Base-by-base conservation (phyloP, 2,113 vertebrate genomes). In the Neolamprologus variostigma region DNA sequence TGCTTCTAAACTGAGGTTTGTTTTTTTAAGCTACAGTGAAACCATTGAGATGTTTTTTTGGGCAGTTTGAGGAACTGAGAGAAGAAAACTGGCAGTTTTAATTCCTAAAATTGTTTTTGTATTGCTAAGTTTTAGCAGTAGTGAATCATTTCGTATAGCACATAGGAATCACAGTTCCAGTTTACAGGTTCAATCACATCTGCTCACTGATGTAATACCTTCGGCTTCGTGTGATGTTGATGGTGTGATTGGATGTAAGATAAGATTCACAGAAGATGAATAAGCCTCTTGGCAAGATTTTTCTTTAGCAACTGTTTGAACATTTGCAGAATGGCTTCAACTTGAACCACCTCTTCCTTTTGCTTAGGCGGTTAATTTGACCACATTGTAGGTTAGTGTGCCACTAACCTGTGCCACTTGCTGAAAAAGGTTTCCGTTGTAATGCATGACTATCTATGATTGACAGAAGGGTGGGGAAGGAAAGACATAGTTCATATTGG, bases 31-130 rank as follows among this genome's bases (percentile, higher is more conserved):
- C 7, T 47, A 8, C 10, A 31, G 42, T 66, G 79, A 90, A 90
- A 91, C 87, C 50, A 91, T 82, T 8, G 31, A 21, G 47, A 76
- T 51, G 3, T 35, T 14, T 23, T 35, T 68, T 51, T 3, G 10
- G 26, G 73, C 3, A 6, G 23, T 2, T 21, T 51, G 86, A 81
- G 90, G 92, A 93, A 93, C 11, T 86, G 91, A 93, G 86, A 92
- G 5, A 40, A 82, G 7, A 66, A 37, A 59, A 78, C 3, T 81
- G 31, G 2, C 28, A 54, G 87, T 92, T 93, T 88, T 86, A 59
- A 88, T 91, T 93, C 89, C 82, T 89, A 28, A 73, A 63, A 55
- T 45, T 0, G 6, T 2, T 45, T 16, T 51, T 5, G 6, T 45
- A 28, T 63, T 83, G 63, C 23, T 33, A 61, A 6, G 17, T 45